Conservation (phyloP, 2,113 vertebrate genomes). For the Bucco capensis region DNA sequence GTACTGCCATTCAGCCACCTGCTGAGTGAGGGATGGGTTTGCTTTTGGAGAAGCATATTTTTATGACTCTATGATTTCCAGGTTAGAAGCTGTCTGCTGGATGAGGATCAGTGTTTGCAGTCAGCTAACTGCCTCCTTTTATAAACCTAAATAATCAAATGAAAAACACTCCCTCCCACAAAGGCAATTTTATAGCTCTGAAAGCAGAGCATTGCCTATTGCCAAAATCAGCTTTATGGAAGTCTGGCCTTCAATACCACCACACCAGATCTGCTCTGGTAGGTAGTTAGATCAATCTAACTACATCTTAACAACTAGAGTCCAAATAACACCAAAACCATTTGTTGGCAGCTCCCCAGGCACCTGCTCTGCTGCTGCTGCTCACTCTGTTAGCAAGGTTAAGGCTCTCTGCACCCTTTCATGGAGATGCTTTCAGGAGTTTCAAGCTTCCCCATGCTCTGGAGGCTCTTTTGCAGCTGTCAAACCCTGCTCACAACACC, state of each 20-base stretch:
- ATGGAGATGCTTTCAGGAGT: not conserved
- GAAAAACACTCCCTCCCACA: not conserved
- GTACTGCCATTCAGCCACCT: not conserved
- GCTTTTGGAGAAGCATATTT: not conserved
- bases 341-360: not conserved
- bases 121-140: not conserved
- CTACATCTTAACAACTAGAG: not conserved
- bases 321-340: not conserved
- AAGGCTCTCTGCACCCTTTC: not conserved
- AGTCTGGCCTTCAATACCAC: not conserved
- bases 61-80: too few relatives aligned
- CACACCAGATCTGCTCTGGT: not conserved
- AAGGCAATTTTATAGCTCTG: not conserved
- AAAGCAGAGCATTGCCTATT: accelerated
- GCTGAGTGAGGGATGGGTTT: not conserved
- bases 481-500: not conserved
- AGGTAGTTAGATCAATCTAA: not conserved
- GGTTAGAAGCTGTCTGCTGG: not conserved
- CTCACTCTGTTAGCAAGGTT: not conserved
- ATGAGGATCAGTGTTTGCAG: not conserved
- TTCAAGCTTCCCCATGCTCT: not conserved
- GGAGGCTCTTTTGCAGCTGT: not conserved
- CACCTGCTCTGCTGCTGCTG: not conserved
- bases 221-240: not conserved
- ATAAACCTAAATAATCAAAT: not conserved